Conservation (phyloP, 2,113 vertebrate species). For the Colossoma macropomum region DNA sequence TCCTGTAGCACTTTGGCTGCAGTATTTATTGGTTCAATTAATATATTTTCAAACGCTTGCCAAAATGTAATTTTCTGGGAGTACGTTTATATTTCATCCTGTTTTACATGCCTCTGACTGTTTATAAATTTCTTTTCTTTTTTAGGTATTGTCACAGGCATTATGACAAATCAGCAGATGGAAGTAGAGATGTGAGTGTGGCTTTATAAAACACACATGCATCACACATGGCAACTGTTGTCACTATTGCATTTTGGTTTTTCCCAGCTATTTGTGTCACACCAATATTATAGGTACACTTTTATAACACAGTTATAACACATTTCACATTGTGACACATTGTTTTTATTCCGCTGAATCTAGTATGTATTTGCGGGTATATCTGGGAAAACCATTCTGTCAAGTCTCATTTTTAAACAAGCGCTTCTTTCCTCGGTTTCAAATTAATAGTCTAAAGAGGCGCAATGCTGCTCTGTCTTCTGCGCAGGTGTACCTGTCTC, state of each 20-base stretch:
- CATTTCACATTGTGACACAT: too few species aligned
- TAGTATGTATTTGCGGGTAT: too few species aligned
- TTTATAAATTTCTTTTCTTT: slow-evolving; percentile 8
- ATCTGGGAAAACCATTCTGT: too few species aligned
- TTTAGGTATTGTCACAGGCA: slow-evolving; percentile 91
- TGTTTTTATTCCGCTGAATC: too few species aligned
- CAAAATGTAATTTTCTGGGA: not conserved
- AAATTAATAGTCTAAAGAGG: not conserved
- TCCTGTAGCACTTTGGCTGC: slow-evolving; percentile 75
- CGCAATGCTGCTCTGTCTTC: not conserved
- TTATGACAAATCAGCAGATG: slow-evolving; percentile 87
- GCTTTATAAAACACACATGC: not conserved
- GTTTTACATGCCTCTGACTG: not conserved
- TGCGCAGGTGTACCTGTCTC: slow-evolving; percentile 91
- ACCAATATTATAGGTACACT: too few species aligned
- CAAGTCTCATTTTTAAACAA: not conserved
- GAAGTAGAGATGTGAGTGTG: slow-evolving; percentile 92
- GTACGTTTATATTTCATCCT: not conserved
- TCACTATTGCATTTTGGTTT: not conserved
- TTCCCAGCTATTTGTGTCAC: not conserved
- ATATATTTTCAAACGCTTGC: not conserved
- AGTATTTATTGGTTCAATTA: slow-evolving; percentile 66
- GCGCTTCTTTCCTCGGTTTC: not conserved
- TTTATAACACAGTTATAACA: too few species aligned
- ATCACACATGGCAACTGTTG: not conserved